These are phyloP conservation scores for Elephantulus edwardii DNA, from an alignment of 2,113 vertebrate species.

Conservation along the genomic window DNA sequence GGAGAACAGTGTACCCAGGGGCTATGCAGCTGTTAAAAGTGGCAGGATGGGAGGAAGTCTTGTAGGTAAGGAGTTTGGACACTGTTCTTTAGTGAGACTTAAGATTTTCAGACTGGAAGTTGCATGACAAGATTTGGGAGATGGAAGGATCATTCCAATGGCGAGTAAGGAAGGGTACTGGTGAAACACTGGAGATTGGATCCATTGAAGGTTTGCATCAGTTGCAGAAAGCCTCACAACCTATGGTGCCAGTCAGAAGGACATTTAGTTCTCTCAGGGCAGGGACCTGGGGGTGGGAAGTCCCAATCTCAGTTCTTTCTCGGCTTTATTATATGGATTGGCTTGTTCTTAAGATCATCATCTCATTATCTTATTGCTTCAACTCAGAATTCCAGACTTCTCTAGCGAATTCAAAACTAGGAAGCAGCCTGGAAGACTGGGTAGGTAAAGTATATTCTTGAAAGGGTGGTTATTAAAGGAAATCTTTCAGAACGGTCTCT, in stretches of 20 bases:
- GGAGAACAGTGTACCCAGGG: accelerated
- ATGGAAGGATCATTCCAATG: neutral
- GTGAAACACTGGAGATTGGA: neutral
- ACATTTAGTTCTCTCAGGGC: neutral
- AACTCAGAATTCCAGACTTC: neutral
- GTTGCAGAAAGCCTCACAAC: neutral
- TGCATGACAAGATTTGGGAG: neutral
- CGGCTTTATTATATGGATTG: neutral
- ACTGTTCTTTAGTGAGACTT: neutral
- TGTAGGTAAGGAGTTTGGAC: neutral
- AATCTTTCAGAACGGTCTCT: neutral
- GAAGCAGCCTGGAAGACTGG: neutral
- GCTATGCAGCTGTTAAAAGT: accelerated
- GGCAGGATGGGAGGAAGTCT: neutral
- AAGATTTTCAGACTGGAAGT: neutral
- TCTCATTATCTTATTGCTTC: neutral
- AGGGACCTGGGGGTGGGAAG: neutral
- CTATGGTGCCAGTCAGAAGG: neutral
- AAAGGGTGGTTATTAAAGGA: neutral
- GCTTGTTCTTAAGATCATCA: neutral
- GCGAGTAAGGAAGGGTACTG: neutral
- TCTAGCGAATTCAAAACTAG: neutral
- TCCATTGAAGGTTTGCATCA: neutral
- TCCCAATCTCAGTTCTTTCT: neutral
- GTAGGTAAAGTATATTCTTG: neutral